phyloP scores from a whole-genome alignment of 1,140 invertebrate genomes.

The Sitophilus oryzae region DNA sequence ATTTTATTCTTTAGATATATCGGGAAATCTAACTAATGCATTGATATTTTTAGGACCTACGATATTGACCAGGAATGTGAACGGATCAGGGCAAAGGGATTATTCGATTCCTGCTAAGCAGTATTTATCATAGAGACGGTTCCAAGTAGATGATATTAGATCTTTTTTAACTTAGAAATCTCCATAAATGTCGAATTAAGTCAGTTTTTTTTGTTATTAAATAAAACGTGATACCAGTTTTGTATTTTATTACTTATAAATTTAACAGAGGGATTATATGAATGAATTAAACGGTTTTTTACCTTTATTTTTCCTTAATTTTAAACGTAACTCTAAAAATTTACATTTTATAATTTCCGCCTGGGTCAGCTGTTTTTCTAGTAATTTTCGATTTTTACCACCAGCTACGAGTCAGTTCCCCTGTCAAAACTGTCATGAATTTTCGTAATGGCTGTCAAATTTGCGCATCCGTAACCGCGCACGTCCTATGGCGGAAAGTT shows the following conservation, averaged over 20 bases:
- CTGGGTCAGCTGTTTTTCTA: neutral
- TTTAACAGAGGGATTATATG: no score
- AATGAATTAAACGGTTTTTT: no score
- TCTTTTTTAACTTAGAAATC: no score
- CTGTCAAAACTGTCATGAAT: constrained; percentile 28
- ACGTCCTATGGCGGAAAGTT: constrained; percentile 45
- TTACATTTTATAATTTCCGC: neutral
- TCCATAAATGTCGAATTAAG: no score
- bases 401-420: neutral
- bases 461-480: constrained; percentile 36
- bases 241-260: neutral
- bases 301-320: no score
- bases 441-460: constrained; percentile 24
- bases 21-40: neutral
- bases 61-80: constrained; percentile 54
- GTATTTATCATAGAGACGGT: no score
- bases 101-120: constrained; percentile 50
- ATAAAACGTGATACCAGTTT: no score
- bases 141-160: no score
- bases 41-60: constrained; percentile 47
- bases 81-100: constrained; percentile 49
- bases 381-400: constrained; percentile 3
- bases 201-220: no score
- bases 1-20: neutral
- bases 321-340: neutral